Evolutionary conservation across 2,113 vertebrate genomes (phyloP).

Genomic region (Melanotaenia duboulayi): DNA sequence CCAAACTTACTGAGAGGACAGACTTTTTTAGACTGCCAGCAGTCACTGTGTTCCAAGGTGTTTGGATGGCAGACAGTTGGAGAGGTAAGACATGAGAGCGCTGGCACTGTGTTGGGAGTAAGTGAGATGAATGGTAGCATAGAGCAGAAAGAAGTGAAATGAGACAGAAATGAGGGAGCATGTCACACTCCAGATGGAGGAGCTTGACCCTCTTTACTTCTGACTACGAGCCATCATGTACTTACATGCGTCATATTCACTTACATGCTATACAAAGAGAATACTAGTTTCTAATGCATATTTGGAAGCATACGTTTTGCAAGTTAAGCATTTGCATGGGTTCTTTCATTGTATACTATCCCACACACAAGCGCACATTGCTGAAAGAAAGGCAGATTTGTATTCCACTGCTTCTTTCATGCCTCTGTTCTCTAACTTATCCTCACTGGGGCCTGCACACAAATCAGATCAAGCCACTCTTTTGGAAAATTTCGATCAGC

Average conservation of each 20-base stretch:
- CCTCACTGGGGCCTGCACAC: neutral
- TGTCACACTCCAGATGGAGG: constrained; percentile 42
- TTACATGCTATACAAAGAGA: neutral
- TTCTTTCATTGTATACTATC: neutral
- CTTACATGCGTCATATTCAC: neutral
- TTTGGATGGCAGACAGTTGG: constrained; percentile 5
- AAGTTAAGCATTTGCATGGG: neutral
- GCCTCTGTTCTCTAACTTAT: constrained; percentile 14
- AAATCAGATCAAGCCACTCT: neutral
- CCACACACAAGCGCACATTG: neutral
- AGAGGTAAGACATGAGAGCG: constrained; percentile 13
- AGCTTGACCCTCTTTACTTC: constrained; percentile 31
- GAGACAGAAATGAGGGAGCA: neutral
- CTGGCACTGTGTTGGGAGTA: constrained; percentile 9
- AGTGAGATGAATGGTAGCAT: constrained; percentile 7
- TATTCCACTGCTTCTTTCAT: constrained; percentile 9
- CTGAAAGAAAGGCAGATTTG: neutral
- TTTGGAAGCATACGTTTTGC: neutral
- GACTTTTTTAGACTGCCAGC: constrained; percentile 19
- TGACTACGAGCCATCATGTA: constrained; percentile 15
- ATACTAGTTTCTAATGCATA: neutral
- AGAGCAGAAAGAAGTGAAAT: constrained; percentile 4
- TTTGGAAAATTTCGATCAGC: neutral
- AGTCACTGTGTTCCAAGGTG: constrained; percentile 15
- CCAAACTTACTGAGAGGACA: constrained; percentile 14